Conservation (phyloP, 2,797 vertebrate species). For the Prionace glauca region DNA sequence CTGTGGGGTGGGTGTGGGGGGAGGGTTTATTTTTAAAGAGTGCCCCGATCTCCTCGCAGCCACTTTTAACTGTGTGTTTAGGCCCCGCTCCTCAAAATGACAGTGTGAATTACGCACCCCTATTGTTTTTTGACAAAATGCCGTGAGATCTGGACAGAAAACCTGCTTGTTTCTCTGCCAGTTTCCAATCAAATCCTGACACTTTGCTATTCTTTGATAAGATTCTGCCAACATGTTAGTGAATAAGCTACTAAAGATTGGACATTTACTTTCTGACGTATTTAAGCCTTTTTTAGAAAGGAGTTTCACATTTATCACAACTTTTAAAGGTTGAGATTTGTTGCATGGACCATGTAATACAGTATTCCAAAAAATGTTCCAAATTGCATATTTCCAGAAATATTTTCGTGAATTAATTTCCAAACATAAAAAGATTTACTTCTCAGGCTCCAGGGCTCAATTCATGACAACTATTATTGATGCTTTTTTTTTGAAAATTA, state of each 20-base stretch:
- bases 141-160: too few species aligned
- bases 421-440: background rate
- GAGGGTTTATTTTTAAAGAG: too few species aligned
- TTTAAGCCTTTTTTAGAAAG: background rate
- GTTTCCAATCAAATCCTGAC: too few species aligned
- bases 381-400: background rate
- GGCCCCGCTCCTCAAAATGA: too few species aligned
- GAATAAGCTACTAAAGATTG: background rate
- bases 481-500: background rate
- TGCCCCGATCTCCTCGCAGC: too few species aligned
- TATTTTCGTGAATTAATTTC: background rate
- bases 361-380: background rate
- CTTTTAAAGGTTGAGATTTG: background rate
- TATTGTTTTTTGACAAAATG: too few species aligned
- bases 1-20: too few species aligned
- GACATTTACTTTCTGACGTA: background rate
- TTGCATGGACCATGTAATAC: background rate
- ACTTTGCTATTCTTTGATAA: too few species aligned
- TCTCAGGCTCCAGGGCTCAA: background rate
- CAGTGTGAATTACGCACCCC: too few species aligned
- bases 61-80: too few species aligned
- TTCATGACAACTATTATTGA: background rate
- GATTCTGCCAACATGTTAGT: background rate
- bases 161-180: too few species aligned
- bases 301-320: background rate